Evolutionary conservation across 1,140 invertebrate genomes (phyloP).

Genomic region (Papilio machaon): DNA sequence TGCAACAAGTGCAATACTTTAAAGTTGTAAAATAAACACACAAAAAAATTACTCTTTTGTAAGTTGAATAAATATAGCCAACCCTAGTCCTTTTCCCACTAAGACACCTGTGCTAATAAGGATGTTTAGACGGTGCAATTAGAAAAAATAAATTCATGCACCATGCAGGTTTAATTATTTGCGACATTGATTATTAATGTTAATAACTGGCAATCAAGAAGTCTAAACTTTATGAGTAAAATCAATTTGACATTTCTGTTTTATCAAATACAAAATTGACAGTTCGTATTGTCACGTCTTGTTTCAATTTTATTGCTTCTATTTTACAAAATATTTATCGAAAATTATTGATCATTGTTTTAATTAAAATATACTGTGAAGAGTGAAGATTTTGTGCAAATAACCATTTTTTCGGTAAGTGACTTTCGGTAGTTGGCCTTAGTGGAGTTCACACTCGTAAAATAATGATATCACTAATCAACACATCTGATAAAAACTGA

Average conservation of each 20-base stretch:
- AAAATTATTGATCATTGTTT: not conserved
- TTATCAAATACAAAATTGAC: slow-evolving; percentile 67
- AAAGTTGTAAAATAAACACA: not conserved
- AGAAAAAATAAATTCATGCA: not conserved
- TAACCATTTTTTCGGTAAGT: not conserved
- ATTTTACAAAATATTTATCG: not conserved
- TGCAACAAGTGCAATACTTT: not conserved
- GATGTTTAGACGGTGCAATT: not conserved
- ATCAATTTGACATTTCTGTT: slow-evolving; percentile 47
- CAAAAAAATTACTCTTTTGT: too few relatives aligned
- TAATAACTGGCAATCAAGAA: slow-evolving; percentile 20
- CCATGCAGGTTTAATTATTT: not conserved
- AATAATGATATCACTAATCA: too few relatives aligned
- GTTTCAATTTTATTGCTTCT: slow-evolving; percentile 43
- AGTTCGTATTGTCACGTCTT: slow-evolving; percentile 56
- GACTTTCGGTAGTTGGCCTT: not conserved
- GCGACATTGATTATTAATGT: not conserved
- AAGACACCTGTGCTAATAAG: too few relatives aligned
- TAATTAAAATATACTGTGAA: not conserved
- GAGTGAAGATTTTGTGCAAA: not conserved
- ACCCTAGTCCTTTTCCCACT: too few relatives aligned
- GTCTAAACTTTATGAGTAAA: slow-evolving; percentile 41
- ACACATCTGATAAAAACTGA: too few relatives aligned
- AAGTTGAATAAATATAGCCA: too few relatives aligned
- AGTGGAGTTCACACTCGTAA: too few relatives aligned